Percentiles rank a stretch among this genome's conserved stretches.
Conservation (phyloP, 2,797 vertebrate species). For the Mallotus villosus region DNA sequence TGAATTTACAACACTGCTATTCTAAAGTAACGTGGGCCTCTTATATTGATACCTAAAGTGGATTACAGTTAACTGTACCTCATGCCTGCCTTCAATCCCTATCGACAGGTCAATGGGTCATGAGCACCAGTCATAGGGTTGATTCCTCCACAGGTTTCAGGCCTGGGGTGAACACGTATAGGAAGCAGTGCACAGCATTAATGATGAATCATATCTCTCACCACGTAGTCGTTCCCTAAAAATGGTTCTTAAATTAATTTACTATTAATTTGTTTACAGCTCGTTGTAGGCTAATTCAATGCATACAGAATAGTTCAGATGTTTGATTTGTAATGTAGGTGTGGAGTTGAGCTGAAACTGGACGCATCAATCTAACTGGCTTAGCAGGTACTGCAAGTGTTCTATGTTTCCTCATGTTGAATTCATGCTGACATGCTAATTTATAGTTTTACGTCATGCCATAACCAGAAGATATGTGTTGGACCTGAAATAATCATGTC, state of each 20-base stretch:
- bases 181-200: neutral
- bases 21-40: neutral
- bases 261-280: conserved; percentile 4
- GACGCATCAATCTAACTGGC: neutral
- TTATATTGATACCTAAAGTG: neutral
- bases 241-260: conserved; percentile 2
- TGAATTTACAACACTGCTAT: no score
- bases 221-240: neutral
- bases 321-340: neutral
- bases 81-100: no score
- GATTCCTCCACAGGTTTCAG: neutral
- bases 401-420: neutral
- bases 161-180: neutral
- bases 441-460: neutral
- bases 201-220: neutral
- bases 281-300: neutral
- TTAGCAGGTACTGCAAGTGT: neutral
- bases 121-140: neutral
- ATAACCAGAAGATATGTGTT: neutral
- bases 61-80: neutral
- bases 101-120: neutral
- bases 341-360: neutral
- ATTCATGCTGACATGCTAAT: neutral
- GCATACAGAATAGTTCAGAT: neutral
- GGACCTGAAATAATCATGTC: no score